Evolutionary conservation across 2,113 vertebrate species (phyloP), one percentile per base, ranked within the genome.

Genomic region (Lethenteron reissneri): DNA sequence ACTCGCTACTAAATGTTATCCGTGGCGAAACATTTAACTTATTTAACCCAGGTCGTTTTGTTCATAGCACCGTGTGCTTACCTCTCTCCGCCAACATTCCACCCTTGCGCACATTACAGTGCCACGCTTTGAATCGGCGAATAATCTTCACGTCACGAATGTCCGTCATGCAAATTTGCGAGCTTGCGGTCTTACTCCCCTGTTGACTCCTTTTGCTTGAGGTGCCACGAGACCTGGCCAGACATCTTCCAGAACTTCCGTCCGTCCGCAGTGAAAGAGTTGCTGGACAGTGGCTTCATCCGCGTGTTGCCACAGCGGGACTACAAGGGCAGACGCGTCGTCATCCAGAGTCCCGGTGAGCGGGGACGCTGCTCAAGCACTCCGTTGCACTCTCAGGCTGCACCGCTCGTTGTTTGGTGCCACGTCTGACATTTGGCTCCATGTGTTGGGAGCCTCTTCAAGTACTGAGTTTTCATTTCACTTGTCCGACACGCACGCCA

Each of bases 181-280:
- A 41, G 6, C 41, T 41, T 41, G 41, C 41, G 41, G 4, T 41
- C 41, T 41, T 5, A 41, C 41, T 41, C 41, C 41, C 41, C 41
- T 7, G 41, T 41, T 41, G 41, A 41, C 41, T 41, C 41, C 41
- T 41, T 41, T 41, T 41, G 41, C 3, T 41, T 6, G 5, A 41
- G 41, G 41, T 41, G 41, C 41, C 41, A 41, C 41, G 41, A 41
- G 41, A 41, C 41, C 19, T 99, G 94, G 94, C 94, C 94, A 0
- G 92, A 99, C 75, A 88, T 97, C 70, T 99, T 99, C 80, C 81
- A 78, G 70, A 85, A 96, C 76, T 79, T 99, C 77, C 87, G 80
- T 78, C 92, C 94, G 0, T 96, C 92, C 0, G 86, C 87, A 2
- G 80, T 99, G 15, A 89, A 87, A 70, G 86, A 88, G 2, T 90